These are phyloP conservation scores for Drosophila barbarae DNA, from an alignment of 2,888 invertebrate genomes.

Conservation along the genomic window DNA sequence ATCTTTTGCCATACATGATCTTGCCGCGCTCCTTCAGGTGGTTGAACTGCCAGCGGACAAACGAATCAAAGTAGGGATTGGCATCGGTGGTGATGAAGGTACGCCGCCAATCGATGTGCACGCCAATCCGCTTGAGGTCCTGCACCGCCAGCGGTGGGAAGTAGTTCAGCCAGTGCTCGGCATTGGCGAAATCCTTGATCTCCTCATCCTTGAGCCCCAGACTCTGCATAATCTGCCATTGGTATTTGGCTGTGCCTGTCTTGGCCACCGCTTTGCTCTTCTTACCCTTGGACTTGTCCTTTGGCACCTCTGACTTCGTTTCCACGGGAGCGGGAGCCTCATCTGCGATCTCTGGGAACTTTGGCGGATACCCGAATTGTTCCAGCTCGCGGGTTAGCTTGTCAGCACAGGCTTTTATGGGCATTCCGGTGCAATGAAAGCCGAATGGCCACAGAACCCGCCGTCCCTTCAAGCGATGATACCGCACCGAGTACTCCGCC, in stretches of 20 bases:
- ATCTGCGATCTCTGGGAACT: conserved; percentile 85
- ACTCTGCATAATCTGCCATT: conserved; percentile 99
- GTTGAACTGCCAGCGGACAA: conserved; percentile 97
- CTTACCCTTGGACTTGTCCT: conserved; percentile 95
- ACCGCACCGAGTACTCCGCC: conserved; percentile 97
- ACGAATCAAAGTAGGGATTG: conserved; percentile 98
- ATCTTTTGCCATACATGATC: conserved; percentile 97
- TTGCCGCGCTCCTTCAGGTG: conserved; percentile 92
- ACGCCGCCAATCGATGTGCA: conserved; percentile 97
- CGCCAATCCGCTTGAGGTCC: conserved; percentile 93
- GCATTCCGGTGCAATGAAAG: conserved; percentile 99
- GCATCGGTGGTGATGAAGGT: conserved; percentile 99
- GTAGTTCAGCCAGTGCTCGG: conserved; percentile 96
- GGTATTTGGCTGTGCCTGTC: conserved; percentile 92
- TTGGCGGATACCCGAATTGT: conserved; percentile 94
- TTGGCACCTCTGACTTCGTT: conserved; percentile 83
- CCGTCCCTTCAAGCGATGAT: conserved; percentile 94
- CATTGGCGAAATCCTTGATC: conserved; percentile 94
- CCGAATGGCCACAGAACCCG: conserved; percentile 97
- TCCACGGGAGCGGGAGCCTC: conserved; percentile 77
- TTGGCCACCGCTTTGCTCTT: conserved; percentile 98
- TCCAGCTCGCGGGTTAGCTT: conserved; percentile 97
- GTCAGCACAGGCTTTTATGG: conserved; percentile 99
- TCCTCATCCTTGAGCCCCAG: conserved; percentile 94
- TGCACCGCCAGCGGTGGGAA: conserved; percentile 94